Percentiles rank a stretch among this genome's conserved stretches.
Evolutionary conservation across 2,888 invertebrate species (phyloP).

Genomic region (Macrosiphum euphorbiae): DNA sequence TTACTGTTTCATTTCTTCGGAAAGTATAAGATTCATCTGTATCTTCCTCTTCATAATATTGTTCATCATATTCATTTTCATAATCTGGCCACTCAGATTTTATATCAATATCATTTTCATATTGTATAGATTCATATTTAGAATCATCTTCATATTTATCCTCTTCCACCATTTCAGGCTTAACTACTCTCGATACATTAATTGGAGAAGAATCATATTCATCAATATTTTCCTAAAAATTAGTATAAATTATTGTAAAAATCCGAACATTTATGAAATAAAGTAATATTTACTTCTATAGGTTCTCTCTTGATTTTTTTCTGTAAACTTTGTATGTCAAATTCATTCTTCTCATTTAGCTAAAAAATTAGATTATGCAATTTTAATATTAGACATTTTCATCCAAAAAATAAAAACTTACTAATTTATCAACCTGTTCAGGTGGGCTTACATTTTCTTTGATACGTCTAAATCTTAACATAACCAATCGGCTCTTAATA

Average conservation of each 20-base stretch:
- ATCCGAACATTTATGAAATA: background rate
- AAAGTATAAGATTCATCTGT: constrained; percentile 35
- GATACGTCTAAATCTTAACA: constrained; percentile 77
- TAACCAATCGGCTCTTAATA: constrained; percentile 76
- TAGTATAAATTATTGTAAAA: background rate
- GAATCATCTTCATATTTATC: constrained; percentile 56
- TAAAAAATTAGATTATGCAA: constrained; percentile 9
- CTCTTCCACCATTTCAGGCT: constrained; percentile 56
- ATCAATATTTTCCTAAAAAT: constrained; percentile 53
- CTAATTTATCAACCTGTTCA: constrained; percentile 70
- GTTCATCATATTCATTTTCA: constrained; percentile 50
- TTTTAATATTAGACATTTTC: background rate
- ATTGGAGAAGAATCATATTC: constrained; percentile 38
- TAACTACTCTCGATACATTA: constrained; percentile 52
- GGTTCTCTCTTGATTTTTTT: constrained; percentile 61
- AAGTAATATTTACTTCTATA: constrained; percentile 27
- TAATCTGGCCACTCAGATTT: constrained; percentile 54
- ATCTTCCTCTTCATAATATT: constrained; percentile 44
- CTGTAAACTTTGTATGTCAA: constrained; percentile 48
- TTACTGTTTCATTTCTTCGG: constrained; percentile 34
- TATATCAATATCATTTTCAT: constrained; percentile 40
- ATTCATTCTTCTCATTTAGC: constrained; percentile 61
- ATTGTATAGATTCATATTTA: constrained; percentile 45
- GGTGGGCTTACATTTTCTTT: constrained; percentile 75
- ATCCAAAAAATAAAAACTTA: constrained; percentile 8